These are phyloP conservation scores for Phymorhynchus buccinoides DNA, from an alignment of 1,140 invertebrate genomes.

Conservation along the genomic window DNA sequence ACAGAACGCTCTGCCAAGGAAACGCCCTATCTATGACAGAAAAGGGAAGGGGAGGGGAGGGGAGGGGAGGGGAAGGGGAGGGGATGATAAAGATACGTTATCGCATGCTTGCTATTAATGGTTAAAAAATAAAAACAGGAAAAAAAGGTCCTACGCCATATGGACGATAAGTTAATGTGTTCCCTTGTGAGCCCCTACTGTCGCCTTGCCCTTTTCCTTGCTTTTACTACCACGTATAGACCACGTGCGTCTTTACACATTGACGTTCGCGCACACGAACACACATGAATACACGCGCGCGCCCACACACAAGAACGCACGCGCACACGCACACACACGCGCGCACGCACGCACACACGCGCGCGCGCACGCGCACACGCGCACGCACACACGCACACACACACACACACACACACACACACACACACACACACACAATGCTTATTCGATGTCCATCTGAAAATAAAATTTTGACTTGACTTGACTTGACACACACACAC, in stretches of 20 bases:
- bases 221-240: too few relatives aligned
- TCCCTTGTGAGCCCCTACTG: too few relatives aligned
- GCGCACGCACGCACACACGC: not conserved
- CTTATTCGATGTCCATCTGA: too few relatives aligned
- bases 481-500: not conserved
- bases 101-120: too few relatives aligned
- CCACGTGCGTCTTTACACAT: not conserved
- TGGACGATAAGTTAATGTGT: too few relatives aligned
- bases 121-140: too few relatives aligned
- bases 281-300: not conserved
- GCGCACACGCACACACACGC: not conserved
- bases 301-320: not conserved
- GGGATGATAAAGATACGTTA: not conserved
- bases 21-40: too few relatives aligned
- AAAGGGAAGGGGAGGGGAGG: not conserved
- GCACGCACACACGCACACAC: constrained; percentile 10
- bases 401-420: constrained; percentile 18
- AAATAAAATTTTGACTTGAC: too few relatives aligned
- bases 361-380: not conserved
- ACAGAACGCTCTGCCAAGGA: too few relatives aligned
- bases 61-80: not conserved
- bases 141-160: too few relatives aligned
- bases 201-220: too few relatives aligned
- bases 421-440: not conserved
- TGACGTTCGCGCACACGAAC: not conserved